Conservation (phyloP, 2,888 invertebrate genomes). For the Sesia bembeciformis region DNA sequence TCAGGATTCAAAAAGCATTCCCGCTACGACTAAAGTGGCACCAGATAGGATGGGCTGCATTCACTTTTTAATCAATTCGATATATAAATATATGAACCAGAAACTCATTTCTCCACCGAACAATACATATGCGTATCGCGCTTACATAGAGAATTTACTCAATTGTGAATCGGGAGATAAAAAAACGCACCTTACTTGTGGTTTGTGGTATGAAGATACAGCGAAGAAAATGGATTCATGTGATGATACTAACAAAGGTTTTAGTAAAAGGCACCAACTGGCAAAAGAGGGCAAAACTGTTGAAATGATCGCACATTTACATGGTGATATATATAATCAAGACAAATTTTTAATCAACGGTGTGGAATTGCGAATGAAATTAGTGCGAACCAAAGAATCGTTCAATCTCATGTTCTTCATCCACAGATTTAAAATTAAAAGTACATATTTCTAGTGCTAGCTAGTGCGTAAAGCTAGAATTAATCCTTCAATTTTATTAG, state of each 20-base stretch:
- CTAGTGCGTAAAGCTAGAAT: background rate
- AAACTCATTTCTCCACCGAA: too few relatives aligned
- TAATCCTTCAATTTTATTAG: background rate
- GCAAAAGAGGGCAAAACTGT: background rate
- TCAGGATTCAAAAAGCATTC: too few relatives aligned
- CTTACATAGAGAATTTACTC: background rate
- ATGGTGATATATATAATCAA: background rate
- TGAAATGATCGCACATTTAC: background rate
- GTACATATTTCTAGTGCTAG: background rate
- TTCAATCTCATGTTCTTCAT: background rate
- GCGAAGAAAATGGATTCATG: background rate
- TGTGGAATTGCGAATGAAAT: background rate
- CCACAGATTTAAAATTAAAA: background rate
- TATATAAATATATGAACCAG: too few relatives aligned
- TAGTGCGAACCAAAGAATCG: too few relatives aligned
- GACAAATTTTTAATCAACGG: background rate
- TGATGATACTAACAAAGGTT: background rate
- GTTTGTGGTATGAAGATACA: background rate
- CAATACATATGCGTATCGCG: too few relatives aligned
- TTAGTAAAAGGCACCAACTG: too few relatives aligned
- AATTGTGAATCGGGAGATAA: background rate
- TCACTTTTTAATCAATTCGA: too few relatives aligned
- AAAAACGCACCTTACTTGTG: background rate
- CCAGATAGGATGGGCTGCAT: too few relatives aligned
- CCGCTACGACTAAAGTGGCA: too few relatives aligned